phyloP scores from a whole-genome alignment of 2,113 vertebrate genomes.

The Serilophus lunatus region DNA sequence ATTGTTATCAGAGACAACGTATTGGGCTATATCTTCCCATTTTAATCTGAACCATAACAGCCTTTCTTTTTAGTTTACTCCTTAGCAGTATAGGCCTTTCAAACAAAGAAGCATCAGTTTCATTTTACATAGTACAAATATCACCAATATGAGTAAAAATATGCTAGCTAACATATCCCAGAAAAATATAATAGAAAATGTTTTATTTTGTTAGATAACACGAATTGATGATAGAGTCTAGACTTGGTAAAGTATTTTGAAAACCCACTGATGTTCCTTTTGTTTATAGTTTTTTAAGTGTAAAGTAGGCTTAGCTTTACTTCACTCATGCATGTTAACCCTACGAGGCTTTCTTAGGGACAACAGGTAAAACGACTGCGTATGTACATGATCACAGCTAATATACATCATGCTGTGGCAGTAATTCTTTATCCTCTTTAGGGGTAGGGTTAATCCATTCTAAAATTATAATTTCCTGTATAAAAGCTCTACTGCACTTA shows the following conservation, averaged over 20 bases:
- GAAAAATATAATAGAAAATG: not conserved
- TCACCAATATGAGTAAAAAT: not conserved
- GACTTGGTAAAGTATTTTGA: not conserved
- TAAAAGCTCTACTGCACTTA: not conserved
- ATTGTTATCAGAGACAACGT: not conserved
- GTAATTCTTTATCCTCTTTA: not conserved
- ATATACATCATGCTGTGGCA: not conserved
- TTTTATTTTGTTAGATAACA: not conserved
- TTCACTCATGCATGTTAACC: not conserved
- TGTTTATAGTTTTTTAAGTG: not conserved
- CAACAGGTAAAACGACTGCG: not conserved
- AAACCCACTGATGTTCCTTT: not conserved
- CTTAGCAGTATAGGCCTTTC: not conserved
- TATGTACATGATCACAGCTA: too few species aligned
- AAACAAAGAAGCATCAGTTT: not conserved
- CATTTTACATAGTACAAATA: not conserved
- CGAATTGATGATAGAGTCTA: not conserved
- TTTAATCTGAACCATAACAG: not conserved
- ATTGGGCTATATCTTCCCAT: not conserved
- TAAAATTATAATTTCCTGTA: not conserved
- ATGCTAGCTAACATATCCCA: not conserved
- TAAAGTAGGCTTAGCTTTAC: not conserved
- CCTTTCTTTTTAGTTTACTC: not conserved
- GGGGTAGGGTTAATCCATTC: not conserved
- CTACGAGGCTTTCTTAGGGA: not conserved